Base-by-base conservation (phyloP, 2,888 invertebrate species). In the Xestia xanthographa region DNA sequence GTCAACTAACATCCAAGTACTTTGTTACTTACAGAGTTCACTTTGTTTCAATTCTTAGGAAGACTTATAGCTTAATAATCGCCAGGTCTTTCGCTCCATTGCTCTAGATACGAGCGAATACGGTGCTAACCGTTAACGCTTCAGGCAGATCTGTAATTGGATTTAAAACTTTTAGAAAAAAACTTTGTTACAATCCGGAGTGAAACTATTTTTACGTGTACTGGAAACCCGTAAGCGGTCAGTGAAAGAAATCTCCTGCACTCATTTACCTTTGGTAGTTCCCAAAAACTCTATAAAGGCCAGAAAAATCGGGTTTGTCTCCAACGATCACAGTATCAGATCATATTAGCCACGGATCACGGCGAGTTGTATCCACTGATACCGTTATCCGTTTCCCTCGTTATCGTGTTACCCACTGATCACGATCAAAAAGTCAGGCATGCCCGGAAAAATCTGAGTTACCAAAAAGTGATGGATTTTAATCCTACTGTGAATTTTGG, bases 111-210 rank as follows among this genome's bases (percentile, higher is more conserved):
- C 9, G 11, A 45, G 26, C 63, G 45, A 63, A 63, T 58, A 72
- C 60, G 22, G 43, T 50, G 38, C 43, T 50, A 72, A 69, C 66
- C 45, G 60, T 56, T 72, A 72, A 50, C 69, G 84, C 75, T 60
- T 60, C 63, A 70, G 53, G 72, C 72, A 63, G 73, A 80, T 75
- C 70, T 67, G 63, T 80, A 84, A 83, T 83, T 83, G 82, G 66
- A 84, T 70, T 70, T 20, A 48, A 17, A 79, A 58, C 20, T 66
- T 34, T 62, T 66, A n/a, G 29, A 67, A 82, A 82, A 82, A 79
- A 75, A 53, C 41, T 43, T 60, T 50, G 58, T 56, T 41, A 38
- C 29, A 56, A 62, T 66, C 22, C 43, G 2, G 3, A n/a, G 22
- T 43, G 34, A 45, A 34, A 50, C 20, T 68, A 60, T 65, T 63